Base-by-base conservation (phyloP, 2,113 vertebrate species). In the Zapus hudsonius region DNA sequence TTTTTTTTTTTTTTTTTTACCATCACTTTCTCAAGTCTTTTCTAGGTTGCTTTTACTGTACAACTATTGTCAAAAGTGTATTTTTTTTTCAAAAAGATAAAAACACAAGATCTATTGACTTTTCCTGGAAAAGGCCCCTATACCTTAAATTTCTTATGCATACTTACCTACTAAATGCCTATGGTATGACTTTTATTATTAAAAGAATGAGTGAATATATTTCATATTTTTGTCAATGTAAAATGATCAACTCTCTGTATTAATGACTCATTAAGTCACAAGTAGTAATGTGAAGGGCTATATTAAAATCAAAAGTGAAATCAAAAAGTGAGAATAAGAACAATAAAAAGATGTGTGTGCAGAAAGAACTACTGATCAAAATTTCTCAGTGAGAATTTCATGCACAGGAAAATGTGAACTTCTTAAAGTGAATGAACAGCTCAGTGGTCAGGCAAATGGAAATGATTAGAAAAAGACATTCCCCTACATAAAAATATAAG, bases 401-500 rank as follows among this genome's bases (percentile, higher is more conserved):
- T 89, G n/a, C 27, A 84, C 86, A 89, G 16, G 66, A 38, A 95
- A 96, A 90, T 61, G 72, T 84, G 92, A 93, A 47, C 29, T 93
- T 72, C 84, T 92, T 92, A 90, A 96, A 96, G 92, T 94, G 86
- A 96, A 92, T 95, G 90, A 96, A 87, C 86, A 96, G 87, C 75
- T 95, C 95, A 96, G 61, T 96, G 95, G 94, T 73, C 93, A 96
- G 93, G 93, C 63, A 95, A 94, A 95, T 94, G 90, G 96, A 83
- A 96, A 93, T 95, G 93, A 97, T 95, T 84, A 93, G 80, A 38
- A 94, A 95, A 94, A 92, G 73, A 89, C 33, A 91, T 95, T 94
- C 66, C 66, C 78, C 72, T 57, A 84, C 82, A 93, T 38, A 84
- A 93, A 94, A 95, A 95, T 72, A 95, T 74, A 95, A 93, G 82